Conservation (phyloP, 2,113 vertebrate species). For the Bubo bubo region DNA sequence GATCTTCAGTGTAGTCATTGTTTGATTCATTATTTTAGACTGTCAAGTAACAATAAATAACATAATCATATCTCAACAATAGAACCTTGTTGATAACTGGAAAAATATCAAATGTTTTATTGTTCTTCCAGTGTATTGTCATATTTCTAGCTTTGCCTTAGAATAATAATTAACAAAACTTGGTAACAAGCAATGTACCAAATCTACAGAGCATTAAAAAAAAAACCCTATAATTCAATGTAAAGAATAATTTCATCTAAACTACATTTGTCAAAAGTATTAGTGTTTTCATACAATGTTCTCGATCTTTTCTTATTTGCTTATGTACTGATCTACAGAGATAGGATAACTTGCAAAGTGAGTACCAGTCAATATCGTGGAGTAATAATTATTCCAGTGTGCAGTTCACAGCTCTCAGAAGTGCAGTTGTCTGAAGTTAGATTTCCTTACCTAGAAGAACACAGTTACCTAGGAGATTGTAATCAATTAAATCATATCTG, state of each 20-base stretch:
- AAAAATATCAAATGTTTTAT: not conserved
- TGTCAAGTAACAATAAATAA: not conserved
- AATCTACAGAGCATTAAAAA: not conserved
- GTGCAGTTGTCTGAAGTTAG: not conserved
- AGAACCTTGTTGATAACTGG: not conserved
- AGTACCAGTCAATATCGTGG: not conserved
- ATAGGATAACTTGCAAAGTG: not conserved
- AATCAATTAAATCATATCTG: not conserved
- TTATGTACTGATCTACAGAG: not conserved
- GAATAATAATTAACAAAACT: not conserved
- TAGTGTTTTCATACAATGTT: not conserved
- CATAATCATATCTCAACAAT: not conserved
- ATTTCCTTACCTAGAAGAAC: not conserved
- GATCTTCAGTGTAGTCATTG: not conserved
- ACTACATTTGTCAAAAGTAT: not conserved
- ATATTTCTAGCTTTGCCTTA: not conserved
- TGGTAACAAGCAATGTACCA: not conserved
- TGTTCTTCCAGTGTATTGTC: not conserved
- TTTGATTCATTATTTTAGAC: not conserved
- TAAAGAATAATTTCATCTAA: not conserved
- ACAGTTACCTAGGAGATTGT: not conserved
- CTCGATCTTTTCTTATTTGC: not conserved
- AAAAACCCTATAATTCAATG: not conserved
- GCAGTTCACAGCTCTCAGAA: not conserved
- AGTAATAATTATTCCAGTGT: not conserved